Conservation (phyloP, 2,888 invertebrate genomes). For the Gastracanthus pulcherrimus region DNA sequence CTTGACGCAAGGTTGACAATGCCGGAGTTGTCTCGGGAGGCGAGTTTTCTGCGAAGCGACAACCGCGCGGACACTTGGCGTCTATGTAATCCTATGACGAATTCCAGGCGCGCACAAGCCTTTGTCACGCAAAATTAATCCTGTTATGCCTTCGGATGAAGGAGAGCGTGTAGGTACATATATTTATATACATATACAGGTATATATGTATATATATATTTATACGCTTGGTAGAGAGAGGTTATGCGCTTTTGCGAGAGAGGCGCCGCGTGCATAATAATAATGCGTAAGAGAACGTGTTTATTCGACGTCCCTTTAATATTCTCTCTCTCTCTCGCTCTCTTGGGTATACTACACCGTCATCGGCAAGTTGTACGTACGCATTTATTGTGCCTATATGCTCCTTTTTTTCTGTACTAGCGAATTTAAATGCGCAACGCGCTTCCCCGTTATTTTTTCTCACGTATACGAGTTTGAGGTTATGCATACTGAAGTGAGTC, state of each 20-base stretch:
- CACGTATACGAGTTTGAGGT: neutral
- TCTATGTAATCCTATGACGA: neutral
- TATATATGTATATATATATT: neutral
- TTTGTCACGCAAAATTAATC: conserved; percentile 34
- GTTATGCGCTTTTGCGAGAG: neutral
- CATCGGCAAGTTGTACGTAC: neutral
- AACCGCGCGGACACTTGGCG: neutral
- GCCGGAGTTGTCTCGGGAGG: neutral
- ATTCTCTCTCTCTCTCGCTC: too few species aligned
- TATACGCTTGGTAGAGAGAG: neutral
- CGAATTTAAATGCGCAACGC: neutral
- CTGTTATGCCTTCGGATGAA: conserved; percentile 17
- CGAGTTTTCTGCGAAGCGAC: neutral
- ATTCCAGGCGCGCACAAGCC: conserved; percentile 7
- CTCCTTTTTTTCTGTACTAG: neutral
- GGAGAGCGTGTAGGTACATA: neutral
- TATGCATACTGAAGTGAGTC: neutral
- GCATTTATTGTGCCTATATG: neutral
- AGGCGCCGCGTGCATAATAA: conserved; percentile 8
- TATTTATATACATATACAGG: neutral
- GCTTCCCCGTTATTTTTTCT: conserved; percentile 9
- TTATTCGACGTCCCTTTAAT: neutral
- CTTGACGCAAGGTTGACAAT: neutral
- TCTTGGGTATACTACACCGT: too few species aligned
- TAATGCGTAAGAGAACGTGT: neutral